phyloP scores from a whole-genome alignment of 2,888 invertebrate genomes.

The Meiosimyza decipiens region DNA sequence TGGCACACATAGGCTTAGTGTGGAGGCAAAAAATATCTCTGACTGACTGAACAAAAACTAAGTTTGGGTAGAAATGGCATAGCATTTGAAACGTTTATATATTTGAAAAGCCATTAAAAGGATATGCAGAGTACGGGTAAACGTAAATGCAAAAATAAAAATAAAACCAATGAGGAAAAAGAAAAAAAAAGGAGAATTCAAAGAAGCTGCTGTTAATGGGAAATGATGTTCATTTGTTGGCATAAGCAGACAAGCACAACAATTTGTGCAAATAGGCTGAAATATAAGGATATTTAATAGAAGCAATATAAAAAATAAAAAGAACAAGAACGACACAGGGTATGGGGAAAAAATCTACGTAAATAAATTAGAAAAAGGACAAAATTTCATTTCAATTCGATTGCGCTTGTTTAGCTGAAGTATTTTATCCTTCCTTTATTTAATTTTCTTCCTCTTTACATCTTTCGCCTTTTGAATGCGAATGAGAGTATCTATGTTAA shows the following conservation, averaged over 20 bases:
- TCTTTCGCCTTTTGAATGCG: no score
- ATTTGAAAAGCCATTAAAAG: slow-evolving; percentile 20
- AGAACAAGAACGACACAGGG: neutral
- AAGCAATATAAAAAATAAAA: neutral
- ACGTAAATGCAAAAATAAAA: no score
- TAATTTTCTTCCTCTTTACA: no score
- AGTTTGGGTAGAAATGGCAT: neutral
- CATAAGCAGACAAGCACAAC: neutral
- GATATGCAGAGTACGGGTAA: neutral
- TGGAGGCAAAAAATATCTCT: no score
- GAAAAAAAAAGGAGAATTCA: neutral
- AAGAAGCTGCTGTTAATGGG: slow-evolving; percentile 20
- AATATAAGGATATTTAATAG: no score
- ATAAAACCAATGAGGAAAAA: no score
- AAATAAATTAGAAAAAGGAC: neutral
- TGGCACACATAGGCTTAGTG: no score
- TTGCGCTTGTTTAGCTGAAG: no score
- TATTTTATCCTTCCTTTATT: no score
- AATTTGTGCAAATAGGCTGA: no score
- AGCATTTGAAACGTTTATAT: neutral
- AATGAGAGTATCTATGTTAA: no score
- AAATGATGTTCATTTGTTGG: slow-evolving; percentile 24
- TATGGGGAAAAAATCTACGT: neutral
- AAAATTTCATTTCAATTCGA: neutral
- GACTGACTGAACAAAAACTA: no score